A percentile compares a stretch with the other conserved stretches of the same genome.
Evolutionary conservation across 2,888 invertebrate species (phyloP).

Genomic region (Atrina japonica): DNA sequence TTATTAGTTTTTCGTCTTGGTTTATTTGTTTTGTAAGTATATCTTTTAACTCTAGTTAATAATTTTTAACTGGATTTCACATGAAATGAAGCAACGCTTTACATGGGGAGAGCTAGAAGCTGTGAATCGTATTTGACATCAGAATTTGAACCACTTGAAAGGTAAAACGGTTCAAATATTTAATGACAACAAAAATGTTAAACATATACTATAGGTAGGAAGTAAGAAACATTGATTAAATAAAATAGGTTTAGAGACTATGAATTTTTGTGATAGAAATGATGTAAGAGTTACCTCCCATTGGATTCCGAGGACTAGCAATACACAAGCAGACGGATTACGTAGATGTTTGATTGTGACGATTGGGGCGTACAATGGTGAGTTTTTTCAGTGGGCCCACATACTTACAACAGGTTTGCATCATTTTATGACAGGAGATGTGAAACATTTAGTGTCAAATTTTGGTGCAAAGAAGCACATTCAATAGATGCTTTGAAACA

Average conservation of each 20-base stretch:
- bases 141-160: no score
- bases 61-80: constrained; percentile 13
- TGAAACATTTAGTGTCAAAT: not conserved
- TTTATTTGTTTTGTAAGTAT: no score
- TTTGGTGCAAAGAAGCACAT: not conserved
- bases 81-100: constrained; percentile 18
- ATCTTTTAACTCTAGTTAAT: no score
- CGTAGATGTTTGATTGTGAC: not conserved
- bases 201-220: no score
- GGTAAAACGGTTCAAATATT: no score
- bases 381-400: not conserved
- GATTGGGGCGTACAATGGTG: not conserved
- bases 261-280: no score
- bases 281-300: no score
- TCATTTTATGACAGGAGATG: not conserved
- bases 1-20: no score
- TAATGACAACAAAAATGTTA: no score
- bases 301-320: not conserved
- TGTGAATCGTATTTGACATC: constrained; percentile 12
- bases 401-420: not conserved
- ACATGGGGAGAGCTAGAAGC: constrained; percentile 36
- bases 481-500: constrained; percentile 2
- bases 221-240: no score
- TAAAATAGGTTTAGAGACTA: no score
- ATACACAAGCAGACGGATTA: not conserved